Base-by-base conservation (phyloP, 2,797 vertebrate species). In the Lophius americanus region DNA sequence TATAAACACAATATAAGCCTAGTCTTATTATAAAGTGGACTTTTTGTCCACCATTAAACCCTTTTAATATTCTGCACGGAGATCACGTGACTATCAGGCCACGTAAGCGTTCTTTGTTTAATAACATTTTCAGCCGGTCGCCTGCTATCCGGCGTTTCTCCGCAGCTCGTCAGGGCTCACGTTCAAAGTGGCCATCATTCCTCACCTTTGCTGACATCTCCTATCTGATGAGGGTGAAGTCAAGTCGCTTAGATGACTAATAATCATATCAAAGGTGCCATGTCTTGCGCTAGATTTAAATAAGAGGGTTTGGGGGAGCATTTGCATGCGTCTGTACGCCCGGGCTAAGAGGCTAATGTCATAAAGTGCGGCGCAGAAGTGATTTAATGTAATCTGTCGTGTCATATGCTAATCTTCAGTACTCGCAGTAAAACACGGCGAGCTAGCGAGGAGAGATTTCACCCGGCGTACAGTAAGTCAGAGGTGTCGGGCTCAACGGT, bases 311-410 rank as follows among this genome's bases (percentile, higher is more conserved):
- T 96, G 93, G 92, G 92, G 77, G 76, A 95, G 94, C 93, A 98
- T 98, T 98, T 97, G 96, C 96, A 98, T 98, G 96, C 93, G 93
- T 95, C 92, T 82, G 94, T 95, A 93, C 93, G 94, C 95, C 93
- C 88, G 92, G 95, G 95, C 95, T 97, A 96, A 98, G 96, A 96
- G 95, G 96, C 96, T 98, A 97, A 98, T 96, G 95, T 96, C 95
- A 96, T 96, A 96, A 97, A 97, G 95, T 93, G 93, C 91, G 81
- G 91, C 90, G 88, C 96, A 95, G 95, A 96, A 95, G 93, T 95
- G 96, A 96, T 95, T 97, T 97, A 98, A 98, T 97, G 96, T 98
- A 97, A 98, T 98, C 96, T 97, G 96, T 97, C 96, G 95, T 98
- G 97, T 98, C 96, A 97, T 97, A 98, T 98, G 97, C 96, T 98